Evolutionary conservation across 2,113 vertebrate genomes (phyloP).

Genomic region (Trichechus manatus): DNA sequence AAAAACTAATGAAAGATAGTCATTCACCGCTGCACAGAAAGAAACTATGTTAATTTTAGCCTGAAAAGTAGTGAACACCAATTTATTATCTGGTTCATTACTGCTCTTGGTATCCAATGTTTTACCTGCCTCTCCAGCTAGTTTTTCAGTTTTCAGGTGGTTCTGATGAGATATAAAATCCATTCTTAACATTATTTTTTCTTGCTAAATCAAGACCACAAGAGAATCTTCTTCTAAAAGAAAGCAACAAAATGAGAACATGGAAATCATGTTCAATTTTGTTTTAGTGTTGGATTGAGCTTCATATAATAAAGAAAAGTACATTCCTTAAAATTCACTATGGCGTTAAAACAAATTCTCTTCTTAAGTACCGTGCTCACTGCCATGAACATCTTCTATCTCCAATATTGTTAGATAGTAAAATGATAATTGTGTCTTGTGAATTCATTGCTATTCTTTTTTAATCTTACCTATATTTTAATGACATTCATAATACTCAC

Average conservation of each 20-base stretch:
- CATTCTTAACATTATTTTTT: not conserved
- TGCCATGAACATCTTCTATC: not conserved
- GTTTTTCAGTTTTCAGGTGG: not conserved
- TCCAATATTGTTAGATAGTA: not conserved
- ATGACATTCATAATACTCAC: too few relatives aligned
- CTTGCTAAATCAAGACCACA: not conserved
- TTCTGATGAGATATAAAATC: not conserved
- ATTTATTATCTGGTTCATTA: not conserved
- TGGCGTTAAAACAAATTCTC: constrained; percentile 21
- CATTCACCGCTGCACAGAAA: not conserved
- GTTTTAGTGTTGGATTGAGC: not conserved
- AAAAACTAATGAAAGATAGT: not conserved
- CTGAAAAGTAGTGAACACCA: not conserved
- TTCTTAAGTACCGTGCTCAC: not conserved
- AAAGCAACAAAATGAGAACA: not conserved
- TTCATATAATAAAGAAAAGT: not conserved
- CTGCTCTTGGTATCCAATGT: too few relatives aligned
- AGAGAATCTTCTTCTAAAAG: not conserved
- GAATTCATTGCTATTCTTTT: constrained; percentile 17
- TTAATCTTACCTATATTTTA: not conserved
- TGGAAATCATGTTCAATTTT: not conserved
- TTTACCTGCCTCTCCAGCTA: not conserved
- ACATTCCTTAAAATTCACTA: not conserved
- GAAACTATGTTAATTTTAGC: not conserved
- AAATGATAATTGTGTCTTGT: not conserved